Evolutionary conservation across 2,888 invertebrate species (phyloP).

Genomic region (Onchidella celtica): DNA sequence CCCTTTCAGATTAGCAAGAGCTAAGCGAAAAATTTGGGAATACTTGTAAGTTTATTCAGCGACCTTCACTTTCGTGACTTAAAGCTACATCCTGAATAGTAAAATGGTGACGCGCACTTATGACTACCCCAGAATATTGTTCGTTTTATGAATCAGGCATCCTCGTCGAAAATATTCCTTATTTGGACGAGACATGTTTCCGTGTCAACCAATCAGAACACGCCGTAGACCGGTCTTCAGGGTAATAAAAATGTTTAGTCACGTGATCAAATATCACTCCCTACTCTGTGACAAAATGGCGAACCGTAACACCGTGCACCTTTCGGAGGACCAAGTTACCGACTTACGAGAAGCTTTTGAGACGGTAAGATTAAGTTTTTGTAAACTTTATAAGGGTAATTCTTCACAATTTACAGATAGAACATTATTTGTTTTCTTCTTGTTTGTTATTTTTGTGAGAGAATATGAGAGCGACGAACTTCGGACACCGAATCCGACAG

Average conservation of each 20-base stretch:
- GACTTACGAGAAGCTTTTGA: slow-evolving; percentile 36
- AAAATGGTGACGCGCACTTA: background rate
- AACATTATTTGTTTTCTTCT: background rate
- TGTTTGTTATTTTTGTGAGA: background rate
- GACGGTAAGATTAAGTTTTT: too few species aligned
- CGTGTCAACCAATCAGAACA: slow-evolving; percentile 33
- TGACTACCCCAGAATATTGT: background rate
- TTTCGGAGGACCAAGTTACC: slow-evolving; percentile 28
- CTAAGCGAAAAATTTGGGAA: too few species aligned
- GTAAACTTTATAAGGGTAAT: too few species aligned
- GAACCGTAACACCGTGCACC: slow-evolving; percentile 43
- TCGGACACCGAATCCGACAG: too few species aligned
- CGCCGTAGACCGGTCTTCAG: background rate
- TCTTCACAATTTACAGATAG: too few species aligned
- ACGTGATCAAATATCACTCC: slow-evolving; percentile 40
- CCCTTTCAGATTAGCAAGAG: too few species aligned
- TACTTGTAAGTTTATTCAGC: too few species aligned
- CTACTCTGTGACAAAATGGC: slow-evolving; percentile 48
- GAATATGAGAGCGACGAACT: too few species aligned
- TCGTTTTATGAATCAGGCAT: background rate
- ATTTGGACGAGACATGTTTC: slow-evolving; percentile 2
- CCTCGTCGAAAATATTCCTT: slow-evolving; percentile 5
- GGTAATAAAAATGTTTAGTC: slow-evolving; percentile 42
- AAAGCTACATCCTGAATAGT: too few species aligned
- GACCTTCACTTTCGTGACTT: too few species aligned